Conservation (phyloP, 2,113 vertebrate genomes). For the Uria lomvia region DNA sequence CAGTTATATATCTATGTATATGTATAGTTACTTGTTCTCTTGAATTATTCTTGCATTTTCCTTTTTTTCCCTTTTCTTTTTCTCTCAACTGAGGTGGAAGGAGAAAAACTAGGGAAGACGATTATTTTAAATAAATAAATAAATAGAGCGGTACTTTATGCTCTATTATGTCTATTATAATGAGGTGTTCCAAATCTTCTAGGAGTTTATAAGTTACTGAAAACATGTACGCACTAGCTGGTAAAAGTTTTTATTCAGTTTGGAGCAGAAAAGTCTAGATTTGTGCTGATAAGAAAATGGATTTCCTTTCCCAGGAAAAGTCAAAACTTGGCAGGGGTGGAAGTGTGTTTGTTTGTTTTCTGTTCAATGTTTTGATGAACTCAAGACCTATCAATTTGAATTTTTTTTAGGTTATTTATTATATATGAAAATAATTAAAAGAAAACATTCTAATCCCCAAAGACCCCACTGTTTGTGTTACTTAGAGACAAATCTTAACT, state of each 20-base stretch:
- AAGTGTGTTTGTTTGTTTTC: conserved; percentile 14
- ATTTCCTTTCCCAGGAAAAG: conserved; percentile 42
- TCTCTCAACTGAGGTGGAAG: not conserved
- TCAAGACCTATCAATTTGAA: not conserved
- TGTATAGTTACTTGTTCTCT: not conserved
- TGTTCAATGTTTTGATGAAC: conserved; percentile 26
- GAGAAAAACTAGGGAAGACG: not conserved
- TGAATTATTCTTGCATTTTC: not conserved
- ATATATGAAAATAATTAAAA: conserved; percentile 43
- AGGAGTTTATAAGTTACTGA: not conserved
- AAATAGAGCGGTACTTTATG: not conserved
- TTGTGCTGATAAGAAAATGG: not conserved
- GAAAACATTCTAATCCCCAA: conserved; percentile 1
- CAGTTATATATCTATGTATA: not conserved
- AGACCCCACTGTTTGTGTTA: not conserved
- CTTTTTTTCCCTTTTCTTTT: not conserved
- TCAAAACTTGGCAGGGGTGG: not conserved
- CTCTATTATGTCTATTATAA: not conserved
- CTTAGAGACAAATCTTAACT: not conserved
- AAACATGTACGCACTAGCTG: not conserved
- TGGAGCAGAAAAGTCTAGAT: not conserved
- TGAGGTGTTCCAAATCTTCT: not conserved
- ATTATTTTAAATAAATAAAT: not conserved
- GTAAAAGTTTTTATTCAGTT: not conserved
- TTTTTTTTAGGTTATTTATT: not conserved